A percentile compares a stretch with the other conserved stretches of the same genome.
Conservation (phyloP, 1,140 invertebrate species). For the Mizuhopecten yessoensis region DNA sequence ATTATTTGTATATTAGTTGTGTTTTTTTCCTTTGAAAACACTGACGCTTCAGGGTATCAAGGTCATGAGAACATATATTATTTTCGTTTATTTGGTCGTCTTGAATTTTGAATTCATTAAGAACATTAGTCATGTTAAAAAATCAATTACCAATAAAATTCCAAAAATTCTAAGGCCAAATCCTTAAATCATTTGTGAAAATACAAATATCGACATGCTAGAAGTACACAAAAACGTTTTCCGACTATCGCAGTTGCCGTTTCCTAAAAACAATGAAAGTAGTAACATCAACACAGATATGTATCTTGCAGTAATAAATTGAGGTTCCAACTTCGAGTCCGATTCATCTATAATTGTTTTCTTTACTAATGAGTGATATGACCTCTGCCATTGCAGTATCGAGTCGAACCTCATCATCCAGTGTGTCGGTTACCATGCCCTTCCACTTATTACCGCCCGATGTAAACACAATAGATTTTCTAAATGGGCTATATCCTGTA, state of each 20-base stretch:
- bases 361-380: neutral
- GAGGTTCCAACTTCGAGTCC: neutral
- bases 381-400: neutral
- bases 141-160: neutral
- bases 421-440: conserved; percentile 14
- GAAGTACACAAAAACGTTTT: neutral
- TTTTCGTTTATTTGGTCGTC: too few relatives aligned
- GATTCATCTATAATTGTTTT: neutral
- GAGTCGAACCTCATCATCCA: neutral
- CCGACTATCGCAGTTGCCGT: neutral
- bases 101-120: neutral
- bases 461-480: conserved; percentile 35
- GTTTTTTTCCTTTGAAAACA: neutral
- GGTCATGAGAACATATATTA: neutral
- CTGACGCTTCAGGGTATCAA: neutral
- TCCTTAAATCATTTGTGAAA: neutral
- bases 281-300: neutral
- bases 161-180: neutral
- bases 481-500: conserved; percentile 22
- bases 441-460: neutral
- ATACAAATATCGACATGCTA: too few relatives aligned
- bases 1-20: neutral
- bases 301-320: neutral
- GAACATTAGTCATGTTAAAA: neutral
- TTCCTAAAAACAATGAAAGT: too few relatives aligned